These are phyloP conservation scores for Antigone vipio DNA, from an alignment of 2,113 vertebrate genomes.

Conservation along the genomic window DNA sequence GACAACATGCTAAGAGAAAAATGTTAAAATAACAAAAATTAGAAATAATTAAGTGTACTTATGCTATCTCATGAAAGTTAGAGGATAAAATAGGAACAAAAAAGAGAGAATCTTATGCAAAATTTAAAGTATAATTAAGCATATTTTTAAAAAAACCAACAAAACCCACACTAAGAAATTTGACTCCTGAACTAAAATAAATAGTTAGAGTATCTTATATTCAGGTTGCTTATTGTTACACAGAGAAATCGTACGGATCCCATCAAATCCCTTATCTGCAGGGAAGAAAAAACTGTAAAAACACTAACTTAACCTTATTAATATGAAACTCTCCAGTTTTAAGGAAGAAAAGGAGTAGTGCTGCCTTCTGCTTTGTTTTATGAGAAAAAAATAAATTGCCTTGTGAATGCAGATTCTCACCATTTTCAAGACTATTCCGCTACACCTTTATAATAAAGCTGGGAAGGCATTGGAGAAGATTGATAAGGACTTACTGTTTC, in stretches of 20 bases:
- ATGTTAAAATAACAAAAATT: neutral
- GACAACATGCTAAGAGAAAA: neutral
- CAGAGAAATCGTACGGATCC: neutral
- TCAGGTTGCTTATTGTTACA: neutral
- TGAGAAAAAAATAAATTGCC: neutral
- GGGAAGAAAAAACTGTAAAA: neutral
- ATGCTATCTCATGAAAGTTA: neutral
- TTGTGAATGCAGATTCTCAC: neutral
- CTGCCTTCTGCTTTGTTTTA: neutral
- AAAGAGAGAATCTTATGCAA: neutral
- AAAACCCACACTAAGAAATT: neutral
- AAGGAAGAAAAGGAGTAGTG: neutral
- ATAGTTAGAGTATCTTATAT: neutral
- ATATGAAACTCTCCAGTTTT: neutral
- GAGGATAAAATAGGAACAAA: neutral
- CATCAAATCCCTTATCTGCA: neutral
- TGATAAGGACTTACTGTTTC: neutral
- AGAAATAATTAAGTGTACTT: neutral
- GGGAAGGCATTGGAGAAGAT: neutral
- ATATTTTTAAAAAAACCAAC: neutral
- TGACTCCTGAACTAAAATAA: neutral
- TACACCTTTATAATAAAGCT: neutral
- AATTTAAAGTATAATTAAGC: neutral
- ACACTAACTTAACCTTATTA: neutral
- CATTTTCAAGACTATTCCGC: neutral